These are phyloP conservation scores for Neolamprologus fasciatus DNA, from an alignment of 2,113 vertebrate species.

Conservation along the genomic window DNA sequence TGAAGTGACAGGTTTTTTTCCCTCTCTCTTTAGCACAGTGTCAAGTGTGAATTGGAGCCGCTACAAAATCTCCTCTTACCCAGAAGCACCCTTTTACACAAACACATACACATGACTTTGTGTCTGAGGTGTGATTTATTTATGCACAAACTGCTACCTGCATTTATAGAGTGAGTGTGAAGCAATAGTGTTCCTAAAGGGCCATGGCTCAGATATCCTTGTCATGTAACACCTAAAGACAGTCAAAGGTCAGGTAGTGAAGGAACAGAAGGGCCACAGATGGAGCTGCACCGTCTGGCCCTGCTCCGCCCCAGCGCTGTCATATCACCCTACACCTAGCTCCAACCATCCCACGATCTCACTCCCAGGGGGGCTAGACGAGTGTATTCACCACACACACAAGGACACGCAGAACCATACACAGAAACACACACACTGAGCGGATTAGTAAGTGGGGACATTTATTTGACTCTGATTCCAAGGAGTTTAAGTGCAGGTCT, in stretches of 20 bases:
- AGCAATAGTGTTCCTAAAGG: not conserved
- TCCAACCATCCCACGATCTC: not conserved
- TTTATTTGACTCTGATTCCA: constrained; percentile 3
- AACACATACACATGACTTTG: constrained; percentile 3
- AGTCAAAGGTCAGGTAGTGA: constrained; percentile 62
- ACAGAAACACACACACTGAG: not conserved
- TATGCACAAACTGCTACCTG: not conserved
- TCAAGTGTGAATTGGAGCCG: constrained; percentile 26
- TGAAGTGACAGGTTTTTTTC: constrained; percentile 34
- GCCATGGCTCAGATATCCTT: constrained; percentile 40
- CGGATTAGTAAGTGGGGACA: constrained; percentile 6
- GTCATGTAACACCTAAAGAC: constrained; percentile 64
- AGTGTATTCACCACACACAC: not conserved
- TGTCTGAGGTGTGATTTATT: not conserved
- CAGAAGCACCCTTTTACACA: not conserved
- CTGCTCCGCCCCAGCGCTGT: constrained; percentile 43
- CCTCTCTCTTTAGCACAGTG: constrained; percentile 29
- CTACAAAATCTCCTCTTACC: not conserved
- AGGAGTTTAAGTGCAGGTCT: not conserved
- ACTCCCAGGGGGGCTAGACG: not conserved
- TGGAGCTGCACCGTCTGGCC: constrained; percentile 43
- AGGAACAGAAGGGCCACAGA: constrained; percentile 68
- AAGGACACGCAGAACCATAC: not conserved
- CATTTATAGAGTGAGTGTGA: not conserved
- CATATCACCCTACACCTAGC: constrained; percentile 27